Evolutionary conservation across 2,797 vertebrate genomes (phyloP).

Genomic region (Antrozous pallidus): DNA sequence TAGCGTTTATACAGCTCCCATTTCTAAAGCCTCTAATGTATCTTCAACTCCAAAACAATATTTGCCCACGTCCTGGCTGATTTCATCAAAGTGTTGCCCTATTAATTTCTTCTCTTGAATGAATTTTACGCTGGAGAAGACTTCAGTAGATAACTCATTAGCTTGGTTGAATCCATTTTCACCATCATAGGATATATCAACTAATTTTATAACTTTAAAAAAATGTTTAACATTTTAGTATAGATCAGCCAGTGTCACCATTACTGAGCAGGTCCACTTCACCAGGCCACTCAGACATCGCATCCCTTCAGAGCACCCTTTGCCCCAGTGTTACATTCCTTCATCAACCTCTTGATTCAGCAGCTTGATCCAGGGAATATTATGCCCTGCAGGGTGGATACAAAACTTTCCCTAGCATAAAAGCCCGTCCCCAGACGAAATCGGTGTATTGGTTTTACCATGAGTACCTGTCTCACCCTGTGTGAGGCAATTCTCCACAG

Average conservation of each 20-base stretch:
- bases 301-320: background rate
- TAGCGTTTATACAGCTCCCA: conserved; percentile 86
- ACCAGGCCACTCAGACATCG: background rate
- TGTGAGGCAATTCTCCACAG: background rate
- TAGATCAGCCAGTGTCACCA: background rate
- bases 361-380: background rate
- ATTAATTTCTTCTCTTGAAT: too few species aligned
- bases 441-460: background rate
- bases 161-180: conserved; percentile 99
- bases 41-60: too few species aligned
- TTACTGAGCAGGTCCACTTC: background rate
- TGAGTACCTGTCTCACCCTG: background rate
- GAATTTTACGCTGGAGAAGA: conserved; percentile 94
- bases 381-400: background rate
- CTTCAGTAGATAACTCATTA: conserved; percentile 97
- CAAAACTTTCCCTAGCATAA: background rate
- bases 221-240: too few species aligned
- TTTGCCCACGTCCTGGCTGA: too few species aligned
- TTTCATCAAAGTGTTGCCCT: too few species aligned
- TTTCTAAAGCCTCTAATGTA: too few species aligned
- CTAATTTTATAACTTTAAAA: conserved; percentile 96
- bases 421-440: background rate
- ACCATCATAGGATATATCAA: conserved; percentile 98
- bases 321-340: background rate
- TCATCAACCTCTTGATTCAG: background rate